These are phyloP conservation scores for Spatula versicolor DNA, from an alignment of 2,797 vertebrate genomes.

Conservation along the genomic window DNA sequence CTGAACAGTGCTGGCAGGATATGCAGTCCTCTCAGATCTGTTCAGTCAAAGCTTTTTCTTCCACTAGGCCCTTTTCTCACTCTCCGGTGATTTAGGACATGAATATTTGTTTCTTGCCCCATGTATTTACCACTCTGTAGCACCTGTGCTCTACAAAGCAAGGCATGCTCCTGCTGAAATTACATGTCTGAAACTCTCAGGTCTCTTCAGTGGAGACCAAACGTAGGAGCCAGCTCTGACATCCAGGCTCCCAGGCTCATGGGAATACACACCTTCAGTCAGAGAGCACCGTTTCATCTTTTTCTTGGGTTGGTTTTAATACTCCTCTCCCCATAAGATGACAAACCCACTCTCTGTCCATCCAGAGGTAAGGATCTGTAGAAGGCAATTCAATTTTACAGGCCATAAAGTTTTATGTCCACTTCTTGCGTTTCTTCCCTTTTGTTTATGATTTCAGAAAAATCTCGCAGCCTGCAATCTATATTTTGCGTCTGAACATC, in stretches of 20 bases:
- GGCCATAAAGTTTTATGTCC: slow-evolving; percentile 70
- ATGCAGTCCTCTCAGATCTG: neutral
- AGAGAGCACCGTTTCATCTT: neutral
- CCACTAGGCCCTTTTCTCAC: neutral
- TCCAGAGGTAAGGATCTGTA: slow-evolving; percentile 54
- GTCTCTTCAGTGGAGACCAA: neutral
- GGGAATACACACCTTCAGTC: neutral
- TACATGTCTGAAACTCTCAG: neutral
- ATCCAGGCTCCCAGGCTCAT: neutral
- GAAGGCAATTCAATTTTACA: slow-evolving; percentile 77
- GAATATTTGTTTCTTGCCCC: neutral
- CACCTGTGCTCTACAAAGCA: neutral
- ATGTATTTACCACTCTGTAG: neutral
- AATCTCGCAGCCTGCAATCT: slow-evolving; percentile 35
- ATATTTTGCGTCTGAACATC: slow-evolving; percentile 8
- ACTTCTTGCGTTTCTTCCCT: slow-evolving; percentile 51
- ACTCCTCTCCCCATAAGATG: slow-evolving; percentile 25
- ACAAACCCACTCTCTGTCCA: slow-evolving; percentile 61
- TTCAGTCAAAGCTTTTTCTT: neutral
- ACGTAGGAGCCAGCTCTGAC: neutral
- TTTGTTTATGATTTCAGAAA: slow-evolving; percentile 68
- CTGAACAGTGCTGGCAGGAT: neutral
- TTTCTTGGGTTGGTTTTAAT: slow-evolving; percentile 38
- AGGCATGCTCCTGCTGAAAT: neutral
- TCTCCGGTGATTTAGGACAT: slow-evolving; percentile 41